Percentiles rank a stretch among this genome's conserved stretches.
Conservation (phyloP, 2,888 invertebrate genomes). For the Melanargia galathea region DNA sequence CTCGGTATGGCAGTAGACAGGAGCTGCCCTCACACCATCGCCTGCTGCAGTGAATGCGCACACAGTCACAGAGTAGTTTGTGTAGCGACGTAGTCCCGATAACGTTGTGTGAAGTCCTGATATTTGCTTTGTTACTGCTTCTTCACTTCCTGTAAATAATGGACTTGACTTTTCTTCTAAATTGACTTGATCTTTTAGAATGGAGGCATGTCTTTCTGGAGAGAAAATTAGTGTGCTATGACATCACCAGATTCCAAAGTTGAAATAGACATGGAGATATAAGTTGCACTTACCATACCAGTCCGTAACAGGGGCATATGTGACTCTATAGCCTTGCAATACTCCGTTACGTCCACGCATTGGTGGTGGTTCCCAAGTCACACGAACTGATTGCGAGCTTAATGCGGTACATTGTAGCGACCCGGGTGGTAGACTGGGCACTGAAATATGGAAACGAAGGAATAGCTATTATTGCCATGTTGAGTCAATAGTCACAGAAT, state of each 20-base stretch:
- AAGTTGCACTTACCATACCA: constrained; percentile 85
- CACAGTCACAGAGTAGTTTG: constrained; percentile 96
- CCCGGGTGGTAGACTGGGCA: constrained; percentile 93
- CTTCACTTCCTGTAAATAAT: constrained; percentile 84
- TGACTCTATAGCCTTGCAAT: constrained; percentile 92
- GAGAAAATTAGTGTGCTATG: neutral
- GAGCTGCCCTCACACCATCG: constrained; percentile 92
- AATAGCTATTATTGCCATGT: neutral
- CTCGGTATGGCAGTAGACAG: constrained; percentile 93
- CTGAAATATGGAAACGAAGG: constrained; percentile 64
- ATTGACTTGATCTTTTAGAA: neutral
- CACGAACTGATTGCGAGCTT: constrained; percentile 91
- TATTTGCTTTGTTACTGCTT: constrained; percentile 89
- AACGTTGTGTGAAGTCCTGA: constrained; percentile 86
- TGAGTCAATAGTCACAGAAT: neutral
- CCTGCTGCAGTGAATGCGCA: constrained; percentile 94
- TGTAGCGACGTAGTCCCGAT: constrained; percentile 90
- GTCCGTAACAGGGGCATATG: constrained; percentile 89
- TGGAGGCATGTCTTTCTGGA: neutral
- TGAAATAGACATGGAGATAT: neutral
- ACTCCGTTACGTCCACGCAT: constrained; percentile 91
- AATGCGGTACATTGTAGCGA: constrained; percentile 90
- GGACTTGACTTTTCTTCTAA: neutral
- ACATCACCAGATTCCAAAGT: no score
- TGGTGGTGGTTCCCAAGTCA: constrained; percentile 93